Conservation (phyloP, 92 coral and sea anemone species). For the Galaxea fascicularis region DNA sequence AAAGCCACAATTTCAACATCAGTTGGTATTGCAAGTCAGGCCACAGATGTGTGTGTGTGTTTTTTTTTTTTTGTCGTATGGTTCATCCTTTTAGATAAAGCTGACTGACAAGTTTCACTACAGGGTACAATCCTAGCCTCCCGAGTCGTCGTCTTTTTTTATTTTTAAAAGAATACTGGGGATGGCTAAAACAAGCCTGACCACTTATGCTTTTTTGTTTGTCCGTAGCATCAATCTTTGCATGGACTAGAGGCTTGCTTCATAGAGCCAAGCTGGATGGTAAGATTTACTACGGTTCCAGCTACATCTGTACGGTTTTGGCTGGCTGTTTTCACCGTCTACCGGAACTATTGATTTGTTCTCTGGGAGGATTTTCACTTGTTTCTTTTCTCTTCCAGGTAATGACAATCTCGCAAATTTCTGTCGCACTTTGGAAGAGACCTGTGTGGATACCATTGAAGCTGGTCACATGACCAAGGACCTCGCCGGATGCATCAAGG, state of each 20-base stretch:
- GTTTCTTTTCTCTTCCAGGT: conserved; percentile 49
- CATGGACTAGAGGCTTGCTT: conserved; percentile 96
- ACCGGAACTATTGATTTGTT: neutral
- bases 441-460: conserved; percentile 90
- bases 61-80: too few relatives aligned
- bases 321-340: neutral
- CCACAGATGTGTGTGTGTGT: too few relatives aligned
- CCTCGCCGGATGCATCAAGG: conserved; percentile 95
- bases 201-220: neutral
- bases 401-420: conserved; percentile 78
- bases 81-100: too few relatives aligned
- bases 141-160: too few relatives aligned
- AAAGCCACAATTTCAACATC: too few relatives aligned
- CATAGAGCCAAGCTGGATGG: conserved; percentile 98
- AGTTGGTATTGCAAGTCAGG: too few relatives aligned
- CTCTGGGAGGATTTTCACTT: neutral
- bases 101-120: too few relatives aligned
- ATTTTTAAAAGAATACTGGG: too few relatives aligned
- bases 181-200: neutral
- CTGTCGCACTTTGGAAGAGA: conserved; percentile 84
- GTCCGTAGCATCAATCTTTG: conserved; percentile 93
- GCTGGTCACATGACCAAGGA: conserved; percentile 97
- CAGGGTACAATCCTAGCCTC: too few relatives aligned
- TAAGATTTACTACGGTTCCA: conserved; percentile 39
- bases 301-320: neutral